phyloP scores from a whole-genome alignment of 2,888 invertebrate genomes.

The Clostera curtula region DNA sequence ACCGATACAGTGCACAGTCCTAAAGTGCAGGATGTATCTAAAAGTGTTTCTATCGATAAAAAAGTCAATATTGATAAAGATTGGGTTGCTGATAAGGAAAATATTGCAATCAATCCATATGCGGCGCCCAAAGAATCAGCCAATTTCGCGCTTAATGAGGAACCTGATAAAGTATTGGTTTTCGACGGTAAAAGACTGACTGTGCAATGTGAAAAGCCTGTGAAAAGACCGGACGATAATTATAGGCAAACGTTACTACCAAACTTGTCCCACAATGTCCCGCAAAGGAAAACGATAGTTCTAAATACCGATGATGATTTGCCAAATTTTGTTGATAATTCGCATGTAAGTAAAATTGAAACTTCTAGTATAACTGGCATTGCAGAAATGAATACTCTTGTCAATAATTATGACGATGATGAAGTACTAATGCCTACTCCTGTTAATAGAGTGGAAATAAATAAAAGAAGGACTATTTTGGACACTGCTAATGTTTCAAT shows the following conservation, averaged over 20 bases:
- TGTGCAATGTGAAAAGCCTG: slow-evolving; percentile 32
- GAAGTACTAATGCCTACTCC: no score
- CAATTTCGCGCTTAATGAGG: slow-evolving; percentile 46
- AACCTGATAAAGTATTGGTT: slow-evolving; percentile 45
- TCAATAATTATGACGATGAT: no score
- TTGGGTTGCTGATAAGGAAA: slow-evolving; percentile 56
- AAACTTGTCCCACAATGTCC: slow-evolving; percentile 12
- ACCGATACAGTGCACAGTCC: slow-evolving; percentile 50
- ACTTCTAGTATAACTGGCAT: slow-evolving; percentile 5
- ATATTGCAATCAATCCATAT: slow-evolving; percentile 54
- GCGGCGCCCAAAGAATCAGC: slow-evolving; percentile 34
- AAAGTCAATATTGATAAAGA: slow-evolving; percentile 26
- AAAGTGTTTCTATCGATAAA: slow-evolving; percentile 25
- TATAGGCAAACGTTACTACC: slow-evolving; percentile 23
- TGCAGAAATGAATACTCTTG: slow-evolving; percentile 6
- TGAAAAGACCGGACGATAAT: slow-evolving; percentile 18
- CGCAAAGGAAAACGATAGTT: slow-evolving; percentile 44
- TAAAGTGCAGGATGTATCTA: slow-evolving; percentile 42
- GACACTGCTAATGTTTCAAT: slow-evolving; percentile 8
- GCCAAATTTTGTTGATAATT: slow-evolving; percentile 40
- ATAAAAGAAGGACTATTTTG: slow-evolving; percentile 1
- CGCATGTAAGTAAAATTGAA: slow-evolving; percentile 13
- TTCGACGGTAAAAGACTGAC: slow-evolving; percentile 57
- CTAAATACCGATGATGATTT: slow-evolving; percentile 48
- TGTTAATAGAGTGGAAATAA: slow-evolving; percentile 5